Evolutionary conservation across 2,113 vertebrate genomes (phyloP).

Genomic region (Spilogale gracilis): DNA sequence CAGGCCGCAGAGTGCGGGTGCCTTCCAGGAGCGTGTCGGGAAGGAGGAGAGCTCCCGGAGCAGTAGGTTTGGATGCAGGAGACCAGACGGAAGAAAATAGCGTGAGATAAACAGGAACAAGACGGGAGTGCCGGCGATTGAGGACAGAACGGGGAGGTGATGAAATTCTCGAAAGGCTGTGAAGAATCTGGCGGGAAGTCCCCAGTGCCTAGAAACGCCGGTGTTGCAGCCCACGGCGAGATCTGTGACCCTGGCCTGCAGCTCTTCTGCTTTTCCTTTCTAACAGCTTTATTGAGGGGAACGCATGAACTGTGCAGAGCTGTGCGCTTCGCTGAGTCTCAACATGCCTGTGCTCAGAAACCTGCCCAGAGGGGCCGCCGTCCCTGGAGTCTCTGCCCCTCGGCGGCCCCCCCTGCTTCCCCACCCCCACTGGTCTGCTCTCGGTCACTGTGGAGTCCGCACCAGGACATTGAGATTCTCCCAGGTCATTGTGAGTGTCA

Average conservation of each 20-base stretch:
- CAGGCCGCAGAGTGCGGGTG: neutral
- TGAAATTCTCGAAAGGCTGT: neutral
- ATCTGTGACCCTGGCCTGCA: neutral
- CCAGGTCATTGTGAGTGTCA: neutral
- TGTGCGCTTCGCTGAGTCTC: neutral
- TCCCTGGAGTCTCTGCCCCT: no score
- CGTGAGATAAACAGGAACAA: neutral
- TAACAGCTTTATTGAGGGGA: neutral
- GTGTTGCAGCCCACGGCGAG: neutral
- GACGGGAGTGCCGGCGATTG: neutral
- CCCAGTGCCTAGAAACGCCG: neutral
- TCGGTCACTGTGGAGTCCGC: neutral
- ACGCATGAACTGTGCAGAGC: neutral
- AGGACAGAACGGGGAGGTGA: neutral
- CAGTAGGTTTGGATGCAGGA: neutral
- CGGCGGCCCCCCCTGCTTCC: neutral
- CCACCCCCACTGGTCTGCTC: neutral
- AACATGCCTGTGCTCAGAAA: fast-evolving
- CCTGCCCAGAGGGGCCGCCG: fast-evolving
- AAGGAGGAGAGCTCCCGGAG: neutral
- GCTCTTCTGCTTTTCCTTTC: neutral
- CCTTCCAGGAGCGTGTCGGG: neutral
- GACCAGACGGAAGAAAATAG: neutral
- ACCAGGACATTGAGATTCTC: neutral
- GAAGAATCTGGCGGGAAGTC: neutral